Base-by-base conservation (phyloP, 2,888 invertebrate species). In the Horisme vitalbata region DNA sequence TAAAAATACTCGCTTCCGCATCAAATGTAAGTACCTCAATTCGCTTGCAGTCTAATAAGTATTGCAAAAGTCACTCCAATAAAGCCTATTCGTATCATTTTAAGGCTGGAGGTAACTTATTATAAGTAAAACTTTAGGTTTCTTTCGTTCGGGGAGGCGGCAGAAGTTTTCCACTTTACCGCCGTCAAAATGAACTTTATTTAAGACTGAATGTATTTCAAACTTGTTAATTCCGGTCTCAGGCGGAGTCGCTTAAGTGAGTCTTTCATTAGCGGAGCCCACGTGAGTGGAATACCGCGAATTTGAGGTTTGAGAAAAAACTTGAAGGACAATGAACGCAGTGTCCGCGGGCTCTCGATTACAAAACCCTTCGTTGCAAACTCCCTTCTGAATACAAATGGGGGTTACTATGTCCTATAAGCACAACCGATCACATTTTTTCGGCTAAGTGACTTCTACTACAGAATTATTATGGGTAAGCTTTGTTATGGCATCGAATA, bases 231-330 rank as follows among this genome's bases (percentile, higher is more conserved):
- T 85, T 85, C 83, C 63, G 72, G 79, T 77, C 82, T 79, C 68
- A 69, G 61, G 75, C 75, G 72, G 75, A 72, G 79, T 82, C 79
- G 77, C 79, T 85, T 85, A 83, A 86, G 80, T 78, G 76, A 84
- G 86, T 79, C 83, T 85, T 86, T 88, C 87, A 86, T 88, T 89
- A 88, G 85, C 78, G 79, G 70, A 72, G 71, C 69, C 74, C 83
- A 78, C 88, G 87, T 85, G 88, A 74, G 65, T 49, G 60, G 87
- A 86, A 88, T 88, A 63, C 58, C 35, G 60, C 68, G 61, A 73
- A 81, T 77, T 73, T 70, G 71, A 76, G 68, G 66, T 71, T 45
- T 48, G 35, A 51, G 33, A 57, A 57, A 57, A 83, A 79, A 79
- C 71, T 77, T 64, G 62, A 53, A 73, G 77, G 77, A 79, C 81